Evolutionary conservation across 1,140 invertebrate genomes (phyloP), one percentile per base, ranked within the genome.

Genomic region (Hermetia illucens): DNA sequence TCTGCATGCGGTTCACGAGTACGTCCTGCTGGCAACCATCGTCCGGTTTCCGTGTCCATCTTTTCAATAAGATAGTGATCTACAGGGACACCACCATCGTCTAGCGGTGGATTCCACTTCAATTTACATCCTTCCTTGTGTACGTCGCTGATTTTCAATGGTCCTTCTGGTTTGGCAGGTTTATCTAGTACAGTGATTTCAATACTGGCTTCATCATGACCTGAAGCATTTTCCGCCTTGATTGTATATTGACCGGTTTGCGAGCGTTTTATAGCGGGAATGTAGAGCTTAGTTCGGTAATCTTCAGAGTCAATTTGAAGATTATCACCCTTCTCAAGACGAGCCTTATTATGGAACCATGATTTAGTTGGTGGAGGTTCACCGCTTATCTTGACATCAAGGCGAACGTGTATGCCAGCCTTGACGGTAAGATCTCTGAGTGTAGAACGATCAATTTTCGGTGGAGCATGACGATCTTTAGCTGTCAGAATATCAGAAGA

Each of bases 41-140:
- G 71, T 2, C 85, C 82, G 3, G 77, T 80, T 40, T 85, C 81
- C 0, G 75, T 74, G 50, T 91, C 86, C 62, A 89, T 73, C 60
- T 94, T 94, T 55, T 95, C 92, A 13, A 96, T 83, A 30, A 84
- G 68, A 53, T 95, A 96, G 53, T 87, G 78, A 44, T 92, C 87
- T 44, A 97, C 78, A 3, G 90, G 88, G 6, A 78, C 73, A 40
- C 91, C 91, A 36, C 91, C 92, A 66, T 95, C 89, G 60, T 90
- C 82, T 39, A 76, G 63, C 16, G 93, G 93, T 44, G 87, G 77
- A 54, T 92, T 88, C 93, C 93, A 98, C 62, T 90, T 83, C 1
- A 98, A 66, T 3, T 76, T 86, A 52, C 87, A 93, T 13, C 90
- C 88, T 57, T 97, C 91, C 52, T 89, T 86, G 57, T 89, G 89